Evolutionary conservation across 2,113 vertebrate genomes (phyloP).

Genomic region (Poecile atricapillus): DNA sequence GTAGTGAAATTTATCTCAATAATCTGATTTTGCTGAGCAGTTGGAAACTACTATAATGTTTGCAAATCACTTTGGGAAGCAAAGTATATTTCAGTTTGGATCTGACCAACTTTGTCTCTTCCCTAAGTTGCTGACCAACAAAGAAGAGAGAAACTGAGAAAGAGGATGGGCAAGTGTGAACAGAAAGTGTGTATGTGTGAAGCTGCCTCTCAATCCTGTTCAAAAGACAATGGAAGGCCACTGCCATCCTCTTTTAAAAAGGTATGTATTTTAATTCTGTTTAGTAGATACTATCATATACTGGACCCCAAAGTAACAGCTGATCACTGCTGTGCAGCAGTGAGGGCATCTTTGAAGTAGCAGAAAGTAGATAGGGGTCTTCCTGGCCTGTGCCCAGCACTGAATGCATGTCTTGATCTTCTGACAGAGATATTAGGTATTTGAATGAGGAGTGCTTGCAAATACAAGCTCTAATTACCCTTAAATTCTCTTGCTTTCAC

Average conservation of each 20-base stretch:
- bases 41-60: background rate
- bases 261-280: constrained; percentile 67
- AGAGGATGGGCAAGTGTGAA: constrained; percentile 65
- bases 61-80: background rate
- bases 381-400: background rate
- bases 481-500: background rate
- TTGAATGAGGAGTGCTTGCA: background rate
- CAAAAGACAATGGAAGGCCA: constrained; percentile 48
- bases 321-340: background rate
- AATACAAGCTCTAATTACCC: background rate
- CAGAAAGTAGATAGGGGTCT: background rate
- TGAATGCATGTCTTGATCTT: background rate
- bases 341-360: background rate
- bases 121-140: constrained; percentile 86
- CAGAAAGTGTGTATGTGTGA: constrained; percentile 66
- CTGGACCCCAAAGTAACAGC: background rate
- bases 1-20: background rate
- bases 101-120: constrained; percentile 22
- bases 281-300: background rate
- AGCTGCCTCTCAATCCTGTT: constrained; percentile 57
- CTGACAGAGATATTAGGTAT: background rate
- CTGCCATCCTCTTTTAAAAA: constrained; percentile 62
- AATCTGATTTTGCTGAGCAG: background rate
- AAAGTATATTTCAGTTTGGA: background rate
- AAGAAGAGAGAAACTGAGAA: constrained; percentile 78